These are phyloP conservation scores for Triops longicaudatus DNA, from an alignment of 1,140 invertebrate genomes.

Conservation along the genomic window DNA sequence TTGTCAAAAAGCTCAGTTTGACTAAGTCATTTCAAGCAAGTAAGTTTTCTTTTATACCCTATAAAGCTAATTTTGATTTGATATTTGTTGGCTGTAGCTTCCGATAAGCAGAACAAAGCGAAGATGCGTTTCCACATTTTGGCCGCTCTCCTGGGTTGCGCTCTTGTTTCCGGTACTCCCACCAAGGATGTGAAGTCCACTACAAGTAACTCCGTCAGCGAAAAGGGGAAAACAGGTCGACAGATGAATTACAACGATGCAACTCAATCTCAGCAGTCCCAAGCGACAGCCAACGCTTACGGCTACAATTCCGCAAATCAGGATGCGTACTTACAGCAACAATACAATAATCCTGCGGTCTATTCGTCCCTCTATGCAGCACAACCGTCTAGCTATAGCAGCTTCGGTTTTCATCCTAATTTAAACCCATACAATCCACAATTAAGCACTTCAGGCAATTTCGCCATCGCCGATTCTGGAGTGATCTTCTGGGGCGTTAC, in stretches of 20 bases:
- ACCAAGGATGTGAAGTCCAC: neutral
- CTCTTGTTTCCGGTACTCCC: neutral
- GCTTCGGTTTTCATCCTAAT: neutral
- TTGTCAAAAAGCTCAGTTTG: neutral
- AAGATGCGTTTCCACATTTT: neutral
- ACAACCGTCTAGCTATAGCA: neutral
- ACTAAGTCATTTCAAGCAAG: neutral
- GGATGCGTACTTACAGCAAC: neutral
- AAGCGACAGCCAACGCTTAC: neutral
- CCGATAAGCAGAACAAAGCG: neutral
- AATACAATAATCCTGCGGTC: neutral
- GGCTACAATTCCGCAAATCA: neutral
- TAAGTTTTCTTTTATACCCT: neutral
- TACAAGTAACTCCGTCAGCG: neutral
- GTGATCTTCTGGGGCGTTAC: conserved; percentile 24
- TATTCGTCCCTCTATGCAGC: neutral
- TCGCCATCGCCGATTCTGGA: conserved; percentile 22
- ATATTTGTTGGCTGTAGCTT: neutral
- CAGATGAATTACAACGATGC: neutral
- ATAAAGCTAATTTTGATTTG: neutral
- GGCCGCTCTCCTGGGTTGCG: neutral
- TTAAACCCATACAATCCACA: conserved; percentile 8
- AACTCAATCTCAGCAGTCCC: neutral
- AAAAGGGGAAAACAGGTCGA: neutral
- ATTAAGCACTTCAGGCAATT: conserved; percentile 24